phyloP scores from a whole-genome alignment of 2,888 invertebrate species.

The Hemaris fuciformis region DNA sequence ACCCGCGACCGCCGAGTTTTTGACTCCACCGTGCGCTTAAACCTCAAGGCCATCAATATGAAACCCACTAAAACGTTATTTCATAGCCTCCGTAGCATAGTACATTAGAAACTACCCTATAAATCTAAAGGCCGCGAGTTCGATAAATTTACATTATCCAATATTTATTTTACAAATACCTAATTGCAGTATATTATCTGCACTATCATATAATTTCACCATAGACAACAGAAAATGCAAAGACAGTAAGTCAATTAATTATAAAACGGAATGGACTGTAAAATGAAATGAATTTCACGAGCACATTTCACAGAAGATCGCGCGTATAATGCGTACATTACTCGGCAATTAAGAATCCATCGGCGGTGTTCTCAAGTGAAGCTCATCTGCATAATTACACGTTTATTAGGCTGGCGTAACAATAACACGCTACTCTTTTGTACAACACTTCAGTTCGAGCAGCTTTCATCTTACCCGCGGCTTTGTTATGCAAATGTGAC shows the following conservation, averaged over 20 bases:
- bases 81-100: no score
- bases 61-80: no score
- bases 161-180: no score
- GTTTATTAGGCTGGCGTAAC: slow-evolving; percentile 8
- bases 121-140: no score
- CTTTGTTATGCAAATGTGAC: slow-evolving; percentile 29
- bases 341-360: not conserved
- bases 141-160: no score
- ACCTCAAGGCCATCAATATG: no score
- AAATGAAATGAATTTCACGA: not conserved
- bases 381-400: slow-evolving; percentile 8
- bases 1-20: no score
- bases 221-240: not conserved
- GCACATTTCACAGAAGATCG: not conserved
- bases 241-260: not conserved
- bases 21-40: no score
- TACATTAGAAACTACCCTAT: no score
- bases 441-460: not conserved
- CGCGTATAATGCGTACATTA: not conserved
- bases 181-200: no score
- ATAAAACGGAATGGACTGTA: not conserved
- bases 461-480: slow-evolving; percentile 18
- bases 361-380: not conserved
- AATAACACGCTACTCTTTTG: slow-evolving; percentile 6
- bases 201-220: no score